Evolutionary conservation across 2,113 vertebrate genomes (phyloP).

Genomic region (Upupa epops): DNA sequence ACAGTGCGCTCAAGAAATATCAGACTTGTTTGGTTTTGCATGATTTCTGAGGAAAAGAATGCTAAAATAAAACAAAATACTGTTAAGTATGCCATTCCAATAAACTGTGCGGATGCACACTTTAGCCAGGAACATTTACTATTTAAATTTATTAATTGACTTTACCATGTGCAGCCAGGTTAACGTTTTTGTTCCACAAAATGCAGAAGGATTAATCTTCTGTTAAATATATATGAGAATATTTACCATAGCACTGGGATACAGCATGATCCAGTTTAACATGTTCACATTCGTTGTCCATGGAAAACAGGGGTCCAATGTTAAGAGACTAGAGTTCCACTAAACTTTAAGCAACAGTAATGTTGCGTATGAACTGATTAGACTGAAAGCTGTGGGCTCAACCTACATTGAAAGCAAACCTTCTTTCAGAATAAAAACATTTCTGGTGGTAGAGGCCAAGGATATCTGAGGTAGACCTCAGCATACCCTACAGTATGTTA

Average conservation of each 20-base stretch:
- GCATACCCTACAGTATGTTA: background rate
- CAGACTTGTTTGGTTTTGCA: background rate
- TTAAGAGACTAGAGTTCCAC: background rate
- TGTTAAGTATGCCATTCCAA: background rate
- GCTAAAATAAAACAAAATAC: constrained; percentile 1
- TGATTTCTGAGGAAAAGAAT: background rate
- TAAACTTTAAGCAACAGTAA: background rate
- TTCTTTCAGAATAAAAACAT: background rate
- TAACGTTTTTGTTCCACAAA: background rate
- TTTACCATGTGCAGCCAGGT: background rate
- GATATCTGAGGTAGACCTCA: background rate
- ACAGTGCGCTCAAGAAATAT: background rate
- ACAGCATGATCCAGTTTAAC: background rate
- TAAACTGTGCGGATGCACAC: background rate
- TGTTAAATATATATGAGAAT: background rate
- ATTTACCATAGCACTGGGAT: background rate
- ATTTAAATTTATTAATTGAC: background rate
- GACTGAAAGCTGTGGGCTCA: background rate
- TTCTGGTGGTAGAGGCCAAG: background rate
- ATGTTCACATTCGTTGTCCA: background rate
- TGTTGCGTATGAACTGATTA: background rate
- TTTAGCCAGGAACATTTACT: background rate
- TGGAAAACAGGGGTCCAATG: background rate
- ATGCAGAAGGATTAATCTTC: background rate
- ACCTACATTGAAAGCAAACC: background rate